phyloP scores from a whole-genome alignment of 2,113 vertebrate species.

The Bostrychus sinensis region DNA sequence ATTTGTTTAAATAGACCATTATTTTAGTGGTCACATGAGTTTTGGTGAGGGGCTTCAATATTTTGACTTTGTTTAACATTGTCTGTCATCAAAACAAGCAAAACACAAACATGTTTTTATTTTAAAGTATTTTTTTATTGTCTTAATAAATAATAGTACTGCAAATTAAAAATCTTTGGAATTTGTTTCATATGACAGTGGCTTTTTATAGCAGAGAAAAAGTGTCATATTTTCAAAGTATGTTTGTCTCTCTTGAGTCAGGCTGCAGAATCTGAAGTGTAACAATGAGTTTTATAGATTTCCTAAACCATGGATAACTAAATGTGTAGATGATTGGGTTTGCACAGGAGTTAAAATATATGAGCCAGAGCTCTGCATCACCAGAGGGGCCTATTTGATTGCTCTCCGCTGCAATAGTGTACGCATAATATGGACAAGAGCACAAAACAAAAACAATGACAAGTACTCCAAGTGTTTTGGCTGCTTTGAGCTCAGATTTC shows the following conservation, averaged over 20 bases:
- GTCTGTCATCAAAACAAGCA: no score
- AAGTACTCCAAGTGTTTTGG: conserved; percentile 40
- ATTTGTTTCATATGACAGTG: no score
- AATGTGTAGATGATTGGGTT: conserved; percentile 44
- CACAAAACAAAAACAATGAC: conserved; percentile 27
- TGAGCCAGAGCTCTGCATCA: not conserved
- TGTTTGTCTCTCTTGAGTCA: not conserved
- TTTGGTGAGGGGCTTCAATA: no score
- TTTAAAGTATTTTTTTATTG: no score
- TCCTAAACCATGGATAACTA: conserved; percentile 44
- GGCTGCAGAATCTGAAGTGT: conserved; percentile 32
- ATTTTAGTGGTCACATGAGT: no score
- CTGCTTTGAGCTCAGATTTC: conserved; percentile 47
- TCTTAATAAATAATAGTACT: no score
- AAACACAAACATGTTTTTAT: no score
- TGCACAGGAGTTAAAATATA: conserved; percentile 37
- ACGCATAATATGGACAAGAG: conserved; percentile 24
- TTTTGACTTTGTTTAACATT: no score
- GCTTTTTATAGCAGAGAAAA: not conserved
- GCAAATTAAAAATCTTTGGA: no score
- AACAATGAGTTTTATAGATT: conserved; percentile 19
- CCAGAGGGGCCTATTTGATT: not conserved
- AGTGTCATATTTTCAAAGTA: not conserved
- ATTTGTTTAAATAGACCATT: no score
- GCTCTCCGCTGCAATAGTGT: not conserved